A percentile compares a stretch with the other conserved stretches of the same genome.
phyloP scores from a whole-genome alignment of 2,113 vertebrate genomes.

The Indicator indicator region DNA sequence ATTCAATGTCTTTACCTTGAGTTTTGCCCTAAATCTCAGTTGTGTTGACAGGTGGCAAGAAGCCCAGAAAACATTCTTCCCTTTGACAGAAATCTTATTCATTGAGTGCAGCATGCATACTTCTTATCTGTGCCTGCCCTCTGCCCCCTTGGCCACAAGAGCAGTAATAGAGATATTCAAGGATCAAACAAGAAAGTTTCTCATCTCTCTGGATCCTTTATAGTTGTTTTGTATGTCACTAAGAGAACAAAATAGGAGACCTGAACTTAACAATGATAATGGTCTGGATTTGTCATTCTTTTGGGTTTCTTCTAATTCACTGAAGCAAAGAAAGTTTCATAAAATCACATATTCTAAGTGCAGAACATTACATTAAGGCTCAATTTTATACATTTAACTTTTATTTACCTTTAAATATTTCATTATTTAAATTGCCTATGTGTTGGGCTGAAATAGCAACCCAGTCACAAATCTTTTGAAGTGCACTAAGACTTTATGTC shows the following conservation, averaged over 20 bases:
- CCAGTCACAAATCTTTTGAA: constrained; percentile 52
- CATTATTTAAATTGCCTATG: constrained; percentile 41
- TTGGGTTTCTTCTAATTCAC: neutral
- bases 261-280: constrained; percentile 6
- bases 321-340: neutral
- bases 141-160: neutral
- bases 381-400: neutral
- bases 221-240: neutral
- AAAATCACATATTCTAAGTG: neutral
- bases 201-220: neutral
- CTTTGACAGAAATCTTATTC: constrained; percentile 12
- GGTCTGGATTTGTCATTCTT: neutral
- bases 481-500: constrained; percentile 23
- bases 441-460: constrained; percentile 25
- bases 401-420: constrained; percentile 43
- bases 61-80: neutral
- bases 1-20: neutral
- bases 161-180: constrained; percentile 20
- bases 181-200: constrained; percentile 26
- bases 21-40: neutral
- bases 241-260: neutral
- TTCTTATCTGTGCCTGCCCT: neutral
- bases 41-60: neutral
- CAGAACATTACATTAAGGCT: neutral
- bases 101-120: neutral